A percentile compares a stretch with the other conserved stretches of the same genome.
Evolutionary conservation across 1,140 invertebrate genomes (phyloP).

Genomic region (Acromyrmex heyeri): DNA sequence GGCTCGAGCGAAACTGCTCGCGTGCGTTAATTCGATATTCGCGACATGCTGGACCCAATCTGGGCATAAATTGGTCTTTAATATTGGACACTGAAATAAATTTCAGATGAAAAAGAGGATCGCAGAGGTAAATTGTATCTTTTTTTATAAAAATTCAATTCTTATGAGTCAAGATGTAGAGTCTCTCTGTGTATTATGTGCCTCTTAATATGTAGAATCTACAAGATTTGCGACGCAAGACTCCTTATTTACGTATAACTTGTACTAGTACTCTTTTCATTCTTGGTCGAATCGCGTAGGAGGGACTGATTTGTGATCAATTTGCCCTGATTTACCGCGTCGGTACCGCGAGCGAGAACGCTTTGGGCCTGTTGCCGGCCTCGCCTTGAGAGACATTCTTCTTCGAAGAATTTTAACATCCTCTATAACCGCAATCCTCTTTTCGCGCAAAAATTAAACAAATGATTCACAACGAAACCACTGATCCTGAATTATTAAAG

Average conservation of each 20-base stretch:
- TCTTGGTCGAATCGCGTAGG: slow-evolving; percentile 75
- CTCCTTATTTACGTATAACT: not conserved
- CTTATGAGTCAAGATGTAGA: not conserved
- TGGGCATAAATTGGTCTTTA: slow-evolving; percentile 17
- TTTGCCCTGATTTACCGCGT: slow-evolving; percentile 86
- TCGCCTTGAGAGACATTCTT: slow-evolving; percentile 42
- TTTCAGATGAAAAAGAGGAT: not conserved
- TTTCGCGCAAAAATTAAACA: slow-evolving; percentile 63
- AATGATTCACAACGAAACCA: slow-evolving; percentile 36
- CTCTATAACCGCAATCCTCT: slow-evolving; percentile 25
- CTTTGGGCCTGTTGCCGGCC: slow-evolving; percentile 70
- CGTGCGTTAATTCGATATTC: slow-evolving; percentile 18
- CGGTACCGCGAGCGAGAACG: slow-evolving; percentile 53
- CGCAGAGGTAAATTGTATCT: not conserved
- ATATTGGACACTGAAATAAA: not conserved
- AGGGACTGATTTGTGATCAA: slow-evolving; percentile 85
- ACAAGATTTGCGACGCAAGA: not conserved
- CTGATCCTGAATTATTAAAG: not conserved
- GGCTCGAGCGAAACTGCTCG: slow-evolving; percentile 15
- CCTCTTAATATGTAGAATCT: not conserved
- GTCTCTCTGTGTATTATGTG: no score
- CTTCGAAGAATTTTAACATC: slow-evolving; percentile 64
- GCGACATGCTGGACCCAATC: not conserved
- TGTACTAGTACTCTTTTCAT: slow-evolving; percentile 3
- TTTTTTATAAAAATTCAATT: not conserved